Evolutionary conservation across 2,888 invertebrate genomes (phyloP).

Genomic region (Scaeva pyrastri): DNA sequence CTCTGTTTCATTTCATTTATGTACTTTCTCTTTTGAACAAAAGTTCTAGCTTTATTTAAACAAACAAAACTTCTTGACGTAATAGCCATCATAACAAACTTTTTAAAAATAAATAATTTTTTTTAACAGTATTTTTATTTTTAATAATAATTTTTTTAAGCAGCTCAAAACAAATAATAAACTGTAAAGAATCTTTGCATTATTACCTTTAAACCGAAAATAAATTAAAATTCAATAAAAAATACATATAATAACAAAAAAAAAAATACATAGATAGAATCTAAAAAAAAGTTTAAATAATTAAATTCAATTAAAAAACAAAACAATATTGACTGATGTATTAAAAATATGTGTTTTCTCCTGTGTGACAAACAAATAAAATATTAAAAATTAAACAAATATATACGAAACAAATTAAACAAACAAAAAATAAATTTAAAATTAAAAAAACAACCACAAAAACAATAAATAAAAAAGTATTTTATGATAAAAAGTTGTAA

Average conservation of each 20-base stretch:
- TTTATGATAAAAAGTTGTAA: constrained; percentile 67
- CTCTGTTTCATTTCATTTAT: too few relatives aligned
- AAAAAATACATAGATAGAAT: constrained; percentile 46
- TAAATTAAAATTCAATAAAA: too few relatives aligned
- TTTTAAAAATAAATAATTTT: too few relatives aligned
- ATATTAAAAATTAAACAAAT: constrained; percentile 16
- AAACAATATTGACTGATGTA: constrained; percentile 61
- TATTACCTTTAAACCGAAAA: too few relatives aligned
- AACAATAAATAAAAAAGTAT: constrained; percentile 38
- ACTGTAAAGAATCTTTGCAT: background rate
- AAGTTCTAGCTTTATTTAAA: too few relatives aligned
- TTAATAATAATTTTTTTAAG: background rate
- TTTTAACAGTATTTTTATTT: too few relatives aligned
- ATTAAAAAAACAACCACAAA: constrained; percentile 28
- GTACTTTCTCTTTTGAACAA: too few relatives aligned
- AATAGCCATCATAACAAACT: too few relatives aligned
- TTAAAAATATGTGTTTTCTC: constrained; percentile 64
- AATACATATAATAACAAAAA: background rate
- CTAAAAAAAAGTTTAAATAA: constrained; percentile 11
- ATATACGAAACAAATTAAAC: constrained; percentile 47
- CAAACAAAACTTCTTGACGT: too few relatives aligned
- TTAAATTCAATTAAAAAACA: constrained; percentile 53
- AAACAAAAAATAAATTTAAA: background rate
- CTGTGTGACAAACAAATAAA: constrained; percentile 62
- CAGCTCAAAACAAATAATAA: constrained; percentile 2